A percentile compares a stretch with the other conserved stretches of the same genome.
Conservation (phyloP, 1,140 invertebrate species). For the Procambarus virginalis region DNA sequence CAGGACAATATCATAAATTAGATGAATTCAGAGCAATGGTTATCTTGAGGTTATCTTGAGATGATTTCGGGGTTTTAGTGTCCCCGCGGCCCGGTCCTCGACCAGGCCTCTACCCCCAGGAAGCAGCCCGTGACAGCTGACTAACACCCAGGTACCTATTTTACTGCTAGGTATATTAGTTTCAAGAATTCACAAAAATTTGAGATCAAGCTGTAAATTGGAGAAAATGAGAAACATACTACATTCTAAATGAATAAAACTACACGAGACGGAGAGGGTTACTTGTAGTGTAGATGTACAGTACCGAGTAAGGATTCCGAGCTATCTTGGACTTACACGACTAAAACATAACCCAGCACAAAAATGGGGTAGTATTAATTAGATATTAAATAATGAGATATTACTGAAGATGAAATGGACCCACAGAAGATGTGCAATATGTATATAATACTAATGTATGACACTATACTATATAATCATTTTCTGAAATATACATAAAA, state of each 20-base stretch:
- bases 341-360: conserved; percentile 22
- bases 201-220: neutral
- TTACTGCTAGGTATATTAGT: neutral
- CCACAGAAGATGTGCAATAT: neutral
- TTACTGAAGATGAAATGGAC: conserved; percentile 22
- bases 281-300: neutral
- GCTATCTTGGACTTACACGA: neutral
- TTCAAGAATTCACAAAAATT: neutral
- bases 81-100: no score
- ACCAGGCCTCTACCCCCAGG: no score
- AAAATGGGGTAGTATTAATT: conserved; percentile 17
- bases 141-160: neutral
- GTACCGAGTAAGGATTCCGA: neutral
- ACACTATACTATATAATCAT: neutral
- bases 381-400: neutral
- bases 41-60: no score
- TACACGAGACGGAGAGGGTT: neutral
- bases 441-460: conserved; percentile 15
- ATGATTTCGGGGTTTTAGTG: no score
- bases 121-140: no score
- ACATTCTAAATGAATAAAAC: neutral
- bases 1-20: neutral
- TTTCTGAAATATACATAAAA: conserved; percentile 49
- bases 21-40: neutral
- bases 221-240: neutral